Conservation (phyloP, 2,888 invertebrate genomes). For the Ganaspis brasiliensis region DNA sequence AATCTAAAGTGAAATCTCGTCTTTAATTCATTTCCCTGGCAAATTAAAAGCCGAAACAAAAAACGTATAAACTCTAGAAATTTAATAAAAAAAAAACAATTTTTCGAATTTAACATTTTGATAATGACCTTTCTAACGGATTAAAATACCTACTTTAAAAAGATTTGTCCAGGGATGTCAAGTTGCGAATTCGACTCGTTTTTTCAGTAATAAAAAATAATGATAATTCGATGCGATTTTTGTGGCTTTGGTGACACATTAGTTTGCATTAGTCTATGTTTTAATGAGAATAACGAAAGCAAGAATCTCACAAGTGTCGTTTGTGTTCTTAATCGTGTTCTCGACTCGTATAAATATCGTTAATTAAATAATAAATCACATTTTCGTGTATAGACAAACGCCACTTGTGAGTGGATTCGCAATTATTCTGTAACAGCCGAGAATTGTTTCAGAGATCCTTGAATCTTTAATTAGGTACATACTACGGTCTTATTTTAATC, state of each 20-base stretch:
- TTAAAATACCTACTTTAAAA: neutral
- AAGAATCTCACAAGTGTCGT: conserved; percentile 26
- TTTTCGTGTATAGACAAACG: conserved; percentile 53
- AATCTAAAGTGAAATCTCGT: conserved; percentile 23
- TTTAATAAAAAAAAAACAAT: too few relatives aligned
- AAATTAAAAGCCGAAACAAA: too few relatives aligned
- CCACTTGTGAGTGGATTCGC: conserved; percentile 54
- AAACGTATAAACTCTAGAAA: too few relatives aligned
- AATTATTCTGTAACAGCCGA: conserved; percentile 57
- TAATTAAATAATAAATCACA: conserved; percentile 47
- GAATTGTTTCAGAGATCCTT: conserved; percentile 62
- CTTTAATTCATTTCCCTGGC: neutral
- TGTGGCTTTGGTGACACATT: conserved; percentile 34
- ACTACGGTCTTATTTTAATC: conserved; percentile 67
- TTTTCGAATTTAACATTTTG: too few relatives aligned
- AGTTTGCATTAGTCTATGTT: conserved; percentile 32
- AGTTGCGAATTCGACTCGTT: neutral
- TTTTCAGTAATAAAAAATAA: conserved; percentile 12
- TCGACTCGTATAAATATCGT: conserved; percentile 38
- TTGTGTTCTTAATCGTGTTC: conserved; percentile 7
- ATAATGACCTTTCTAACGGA: too few relatives aligned
- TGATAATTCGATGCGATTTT: conserved; percentile 34
- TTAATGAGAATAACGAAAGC: conserved; percentile 30
- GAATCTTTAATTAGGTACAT: conserved; percentile 64
- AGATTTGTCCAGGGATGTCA: neutral